These are phyloP conservation scores for Yponomeuta sedellus DNA, from an alignment of 2,888 invertebrate genomes.

Conservation along the genomic window DNA sequence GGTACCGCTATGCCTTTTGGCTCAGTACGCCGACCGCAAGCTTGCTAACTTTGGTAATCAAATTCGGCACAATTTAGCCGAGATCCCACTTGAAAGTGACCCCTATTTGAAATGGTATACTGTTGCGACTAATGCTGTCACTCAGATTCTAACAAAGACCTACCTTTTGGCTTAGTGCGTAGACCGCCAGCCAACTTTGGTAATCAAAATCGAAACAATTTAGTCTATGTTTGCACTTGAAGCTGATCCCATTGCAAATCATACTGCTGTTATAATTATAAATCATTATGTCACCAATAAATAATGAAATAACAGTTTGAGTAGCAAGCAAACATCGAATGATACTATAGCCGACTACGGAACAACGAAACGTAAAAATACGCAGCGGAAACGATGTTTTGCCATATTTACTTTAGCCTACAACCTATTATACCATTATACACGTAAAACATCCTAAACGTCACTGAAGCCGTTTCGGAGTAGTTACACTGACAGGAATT, in stretches of 20 bases:
- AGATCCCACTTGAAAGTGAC: not conserved
- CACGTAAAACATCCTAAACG: too few species aligned
- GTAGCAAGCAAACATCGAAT: not conserved
- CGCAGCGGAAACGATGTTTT: too few species aligned
- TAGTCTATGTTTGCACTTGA: not conserved
- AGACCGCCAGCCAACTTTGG: not conserved
- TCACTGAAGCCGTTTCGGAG: too few species aligned
- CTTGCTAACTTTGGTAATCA: conserved; percentile 11
- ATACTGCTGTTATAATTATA: not conserved
- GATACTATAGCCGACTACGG: too few species aligned
- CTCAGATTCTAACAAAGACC: conserved; percentile 22
- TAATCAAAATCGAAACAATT: conserved; percentile 15
- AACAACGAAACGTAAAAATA: too few species aligned
- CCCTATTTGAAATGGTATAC: not conserved
- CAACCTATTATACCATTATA: too few species aligned
- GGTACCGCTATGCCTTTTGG: conserved; percentile 47
- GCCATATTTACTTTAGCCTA: too few species aligned
- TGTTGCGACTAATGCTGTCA: not conserved
- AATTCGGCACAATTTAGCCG: conserved; percentile 15
- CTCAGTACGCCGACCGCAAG: not conserved
- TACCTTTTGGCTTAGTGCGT: conserved; percentile 21
- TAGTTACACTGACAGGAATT: too few species aligned
- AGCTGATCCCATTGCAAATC: not conserved
- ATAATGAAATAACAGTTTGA: not conserved
- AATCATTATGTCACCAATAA: not conserved